Conservation (phyloP, 2,113 vertebrate species). For the Pteropus alecto region DNA sequence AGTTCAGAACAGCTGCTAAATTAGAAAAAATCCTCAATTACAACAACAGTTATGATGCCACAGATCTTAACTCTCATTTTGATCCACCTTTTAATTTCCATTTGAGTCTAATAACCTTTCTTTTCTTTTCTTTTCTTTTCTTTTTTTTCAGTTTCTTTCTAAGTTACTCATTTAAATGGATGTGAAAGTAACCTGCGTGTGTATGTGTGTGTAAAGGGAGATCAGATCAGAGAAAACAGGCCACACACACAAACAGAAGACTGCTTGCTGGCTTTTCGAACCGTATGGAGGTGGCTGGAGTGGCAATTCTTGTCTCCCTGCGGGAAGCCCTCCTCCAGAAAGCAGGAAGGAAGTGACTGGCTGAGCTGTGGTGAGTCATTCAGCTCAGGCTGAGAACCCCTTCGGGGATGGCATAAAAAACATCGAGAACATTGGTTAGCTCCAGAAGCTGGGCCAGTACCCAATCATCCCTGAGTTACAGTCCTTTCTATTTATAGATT, state of each 20-base stretch:
- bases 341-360: conserved; percentile 79
- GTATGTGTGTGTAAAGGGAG: neutral
- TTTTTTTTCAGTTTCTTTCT: neutral
- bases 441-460: conserved; percentile 47
- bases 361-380: conserved; percentile 78
- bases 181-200: neutral
- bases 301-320: conserved; percentile 69
- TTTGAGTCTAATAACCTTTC: neutral
- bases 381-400: conserved; percentile 73
- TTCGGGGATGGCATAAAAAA: conserved; percentile 66
- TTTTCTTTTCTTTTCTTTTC: neutral
- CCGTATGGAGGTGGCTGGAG: conserved; percentile 74
- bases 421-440: conserved; percentile 39
- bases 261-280: conserved; percentile 65
- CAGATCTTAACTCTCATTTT: neutral
- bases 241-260: neutral
- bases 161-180: neutral
- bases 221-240: no score
- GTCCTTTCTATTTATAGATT: conserved; percentile 28
- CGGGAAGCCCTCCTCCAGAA: conserved; percentile 74
- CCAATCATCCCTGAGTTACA: conserved; percentile 35
- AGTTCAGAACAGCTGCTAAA: neutral
- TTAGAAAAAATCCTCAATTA: neutral
- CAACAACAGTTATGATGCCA: neutral
- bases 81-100: neutral